Conservation (phyloP, 2,113 vertebrate species). For the Meleagris gallopavo region DNA sequence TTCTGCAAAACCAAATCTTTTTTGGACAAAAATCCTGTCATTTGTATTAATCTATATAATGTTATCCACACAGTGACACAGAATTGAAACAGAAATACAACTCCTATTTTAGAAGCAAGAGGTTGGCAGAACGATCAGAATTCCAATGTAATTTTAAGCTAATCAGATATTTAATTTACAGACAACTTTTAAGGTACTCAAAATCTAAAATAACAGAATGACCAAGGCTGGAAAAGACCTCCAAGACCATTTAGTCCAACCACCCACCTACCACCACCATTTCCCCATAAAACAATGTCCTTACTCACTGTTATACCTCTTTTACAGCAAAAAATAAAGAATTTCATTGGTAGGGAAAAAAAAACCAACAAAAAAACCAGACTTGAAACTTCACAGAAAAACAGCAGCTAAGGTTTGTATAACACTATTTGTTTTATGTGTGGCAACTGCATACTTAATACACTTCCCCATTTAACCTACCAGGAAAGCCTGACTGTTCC, state of each 20-base stretch:
- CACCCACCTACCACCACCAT: too few relatives aligned
- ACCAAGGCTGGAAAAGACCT: too few relatives aligned
- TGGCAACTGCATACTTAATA: neutral
- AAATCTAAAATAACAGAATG: neutral
- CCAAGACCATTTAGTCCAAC: too few relatives aligned
- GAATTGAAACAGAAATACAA: neutral
- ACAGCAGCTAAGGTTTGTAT: neutral
- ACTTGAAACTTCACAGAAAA: neutral
- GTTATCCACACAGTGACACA: neutral
- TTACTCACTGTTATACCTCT: neutral
- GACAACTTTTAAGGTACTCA: neutral
- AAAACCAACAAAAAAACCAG: too few relatives aligned
- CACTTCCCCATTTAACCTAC: neutral
- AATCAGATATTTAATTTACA: neutral
- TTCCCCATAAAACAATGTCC: too few relatives aligned
- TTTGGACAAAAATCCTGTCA: neutral
- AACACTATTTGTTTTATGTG: neutral
- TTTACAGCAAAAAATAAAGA: neutral
- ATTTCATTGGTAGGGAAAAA: neutral
- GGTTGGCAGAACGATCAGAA: neutral
- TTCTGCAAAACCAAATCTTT: neutral
- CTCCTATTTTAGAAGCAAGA: neutral
- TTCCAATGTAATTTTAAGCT: neutral
- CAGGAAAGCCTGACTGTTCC: constrained; percentile 24
- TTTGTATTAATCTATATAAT: neutral